A percentile compares a stretch with the other conserved stretches of the same genome.
Conservation (phyloP, 1,140 invertebrate species). For the Notospermus geniculatus region DNA sequence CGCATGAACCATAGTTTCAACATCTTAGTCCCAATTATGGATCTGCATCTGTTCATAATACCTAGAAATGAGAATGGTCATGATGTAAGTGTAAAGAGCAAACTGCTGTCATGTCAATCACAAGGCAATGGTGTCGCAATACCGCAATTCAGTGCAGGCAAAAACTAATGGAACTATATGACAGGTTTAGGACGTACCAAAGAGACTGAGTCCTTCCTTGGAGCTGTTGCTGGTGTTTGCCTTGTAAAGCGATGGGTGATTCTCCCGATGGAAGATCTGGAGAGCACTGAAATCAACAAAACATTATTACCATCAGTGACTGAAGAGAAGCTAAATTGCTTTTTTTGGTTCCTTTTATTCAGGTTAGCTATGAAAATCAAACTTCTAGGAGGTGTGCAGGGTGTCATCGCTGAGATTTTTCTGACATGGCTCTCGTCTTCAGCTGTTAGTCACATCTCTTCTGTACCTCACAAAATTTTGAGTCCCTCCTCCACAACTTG, state of each 20-base stretch:
- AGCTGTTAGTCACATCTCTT: too few species aligned
- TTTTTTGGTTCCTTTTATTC: too few species aligned
- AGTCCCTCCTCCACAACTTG: too few species aligned
- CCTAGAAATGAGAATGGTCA: slow-evolving; percentile 42
- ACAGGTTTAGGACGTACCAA: slow-evolving; percentile 53
- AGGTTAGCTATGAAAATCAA: too few species aligned
- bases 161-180: too few species aligned
- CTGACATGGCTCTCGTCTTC: too few species aligned
- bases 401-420: too few species aligned
- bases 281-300: slow-evolving; percentile 57
- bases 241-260: slow-evolving; percentile 77
- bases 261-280: slow-evolving; percentile 70
- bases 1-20: slow-evolving; percentile 61
- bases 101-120: not conserved
- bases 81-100: not conserved
- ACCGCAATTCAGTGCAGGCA: too few species aligned
- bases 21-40: slow-evolving; percentile 60
- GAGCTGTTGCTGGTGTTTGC: slow-evolving; percentile 47
- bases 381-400: too few species aligned
- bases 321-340: too few species aligned
- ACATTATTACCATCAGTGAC: not conserved
- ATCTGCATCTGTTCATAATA: slow-evolving; percentile 70
- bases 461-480: too few species aligned
- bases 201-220: slow-evolving; percentile 72
- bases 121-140: not conserved